Percentiles rank a stretch among this genome's conserved stretches.
Conservation (phyloP, 2,888 invertebrate species). For the Clitarchus hookeri region DNA sequence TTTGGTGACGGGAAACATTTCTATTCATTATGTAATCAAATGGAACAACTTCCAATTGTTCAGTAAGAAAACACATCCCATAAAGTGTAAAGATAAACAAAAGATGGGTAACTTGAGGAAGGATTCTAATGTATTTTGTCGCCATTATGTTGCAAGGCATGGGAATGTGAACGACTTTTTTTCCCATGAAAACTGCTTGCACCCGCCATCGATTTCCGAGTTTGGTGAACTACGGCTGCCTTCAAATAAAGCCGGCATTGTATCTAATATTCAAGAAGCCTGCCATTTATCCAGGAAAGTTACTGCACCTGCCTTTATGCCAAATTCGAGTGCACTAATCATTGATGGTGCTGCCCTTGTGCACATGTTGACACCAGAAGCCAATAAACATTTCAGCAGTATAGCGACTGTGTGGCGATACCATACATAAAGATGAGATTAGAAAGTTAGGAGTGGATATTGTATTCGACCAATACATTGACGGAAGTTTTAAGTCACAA, state of each 20-base stretch:
- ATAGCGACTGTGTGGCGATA: neutral
- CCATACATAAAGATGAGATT: slow-evolving; percentile 18
- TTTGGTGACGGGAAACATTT: slow-evolving; percentile 11
- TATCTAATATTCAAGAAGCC: slow-evolving; percentile 15
- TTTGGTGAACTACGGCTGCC: slow-evolving; percentile 6
- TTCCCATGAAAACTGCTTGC: neutral
- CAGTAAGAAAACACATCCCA: neutral
- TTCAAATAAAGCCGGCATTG: neutral
- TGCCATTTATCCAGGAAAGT: neutral
- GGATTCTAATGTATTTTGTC: neutral
- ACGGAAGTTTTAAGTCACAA: slow-evolving; percentile 22
- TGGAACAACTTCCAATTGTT: neutral
- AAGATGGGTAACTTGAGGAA: neutral
- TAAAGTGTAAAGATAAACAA: neutral
- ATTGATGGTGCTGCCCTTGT: slow-evolving; percentile 26
- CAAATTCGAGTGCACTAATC: neutral
- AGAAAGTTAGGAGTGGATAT: neutral
- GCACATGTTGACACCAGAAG: neutral
- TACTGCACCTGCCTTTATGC: neutral
- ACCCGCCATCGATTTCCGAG: neutral
- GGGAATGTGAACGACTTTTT: neutral
- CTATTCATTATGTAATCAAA: neutral
- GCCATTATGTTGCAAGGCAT: slow-evolving; percentile 14
- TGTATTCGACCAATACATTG: slow-evolving; percentile 17
- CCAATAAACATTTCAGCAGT: slow-evolving; percentile 21